Percentiles rank a stretch among this genome's conserved stretches.
phyloP scores from a whole-genome alignment of 2,113 vertebrate species.

The Sturnira hondurensis region DNA sequence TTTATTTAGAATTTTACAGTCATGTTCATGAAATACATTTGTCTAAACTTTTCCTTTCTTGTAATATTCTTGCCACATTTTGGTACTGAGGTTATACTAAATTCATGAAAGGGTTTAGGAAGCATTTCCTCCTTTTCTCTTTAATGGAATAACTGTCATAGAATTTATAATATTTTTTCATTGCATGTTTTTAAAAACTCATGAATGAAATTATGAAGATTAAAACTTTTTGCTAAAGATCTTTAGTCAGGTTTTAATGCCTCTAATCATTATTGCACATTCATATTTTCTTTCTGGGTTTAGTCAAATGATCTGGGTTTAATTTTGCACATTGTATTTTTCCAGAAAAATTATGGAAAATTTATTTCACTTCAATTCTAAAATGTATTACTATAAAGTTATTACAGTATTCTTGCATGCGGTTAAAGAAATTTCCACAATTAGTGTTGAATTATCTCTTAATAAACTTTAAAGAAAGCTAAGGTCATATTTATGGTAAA shows the following conservation, averaged over 20 bases:
- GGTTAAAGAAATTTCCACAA: neutral
- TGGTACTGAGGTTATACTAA: neutral
- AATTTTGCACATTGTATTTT: neutral
- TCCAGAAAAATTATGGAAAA: neutral
- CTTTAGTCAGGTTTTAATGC: neutral
- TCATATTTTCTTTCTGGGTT: neutral
- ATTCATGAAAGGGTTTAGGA: neutral
- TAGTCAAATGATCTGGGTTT: too few species aligned
- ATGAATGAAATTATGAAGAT: neutral
- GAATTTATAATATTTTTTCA: neutral
- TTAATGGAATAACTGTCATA: neutral
- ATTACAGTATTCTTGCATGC: neutral
- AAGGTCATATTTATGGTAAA: neutral
- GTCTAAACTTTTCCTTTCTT: neutral
- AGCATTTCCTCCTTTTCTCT: neutral
- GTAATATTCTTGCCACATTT: neutral
- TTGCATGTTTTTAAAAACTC: neutral
- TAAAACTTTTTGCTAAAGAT: neutral
- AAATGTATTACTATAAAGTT: neutral
- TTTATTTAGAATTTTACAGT: constrained; percentile 24
- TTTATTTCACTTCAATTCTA: neutral
- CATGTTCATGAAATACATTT: neutral
- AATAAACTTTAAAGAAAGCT: neutral
- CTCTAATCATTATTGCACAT: neutral
- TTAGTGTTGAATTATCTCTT: neutral